Percentiles rank a stretch among this genome's conserved stretches.
Conservation (phyloP, 2,888 invertebrate genomes). For the Drosophila neutralis region DNA sequence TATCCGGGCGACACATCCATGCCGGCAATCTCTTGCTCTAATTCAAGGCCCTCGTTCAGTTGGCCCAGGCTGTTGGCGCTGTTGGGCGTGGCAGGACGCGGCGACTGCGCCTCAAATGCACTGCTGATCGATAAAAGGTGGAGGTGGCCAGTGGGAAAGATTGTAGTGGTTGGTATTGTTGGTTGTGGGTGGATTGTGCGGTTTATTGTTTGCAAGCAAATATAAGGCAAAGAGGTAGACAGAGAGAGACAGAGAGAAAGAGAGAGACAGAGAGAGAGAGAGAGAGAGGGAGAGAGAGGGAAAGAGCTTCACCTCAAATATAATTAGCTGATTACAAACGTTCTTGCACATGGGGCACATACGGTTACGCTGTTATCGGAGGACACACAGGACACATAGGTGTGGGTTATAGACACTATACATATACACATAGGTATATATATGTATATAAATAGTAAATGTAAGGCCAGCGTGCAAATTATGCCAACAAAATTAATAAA, state of each 20-base stretch:
- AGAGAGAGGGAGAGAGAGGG: neutral
- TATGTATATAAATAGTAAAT: neutral
- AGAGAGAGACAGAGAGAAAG: neutral
- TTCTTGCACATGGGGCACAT: constrained; percentile 5
- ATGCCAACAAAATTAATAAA: constrained; percentile 23
- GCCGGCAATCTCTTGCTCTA: constrained; percentile 21
- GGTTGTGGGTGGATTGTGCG: neutral
- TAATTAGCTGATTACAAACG: constrained; percentile 25
- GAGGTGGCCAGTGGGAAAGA: neutral
- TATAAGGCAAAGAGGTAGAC: constrained; percentile 28
- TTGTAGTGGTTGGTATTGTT: neutral
- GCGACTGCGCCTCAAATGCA: constrained; percentile 59
- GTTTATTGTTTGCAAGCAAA: constrained; percentile 41
- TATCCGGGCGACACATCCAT: constrained; percentile 31
- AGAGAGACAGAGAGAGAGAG: neutral
- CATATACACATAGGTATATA: neutral
- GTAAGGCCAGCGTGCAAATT: constrained; percentile 11
- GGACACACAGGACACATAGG: constrained; percentile 5
- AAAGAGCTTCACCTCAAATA: constrained; percentile 4
- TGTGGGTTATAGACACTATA: neutral
- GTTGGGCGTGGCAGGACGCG: constrained; percentile 32
- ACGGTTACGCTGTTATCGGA: constrained; percentile 6
- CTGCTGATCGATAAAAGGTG: constrained; percentile 38
- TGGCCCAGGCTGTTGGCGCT: constrained; percentile 55
- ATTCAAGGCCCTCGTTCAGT: constrained; percentile 55